Conservation (phyloP, 2,888 invertebrate genomes). For the Steinernema carpocapsae region DNA sequence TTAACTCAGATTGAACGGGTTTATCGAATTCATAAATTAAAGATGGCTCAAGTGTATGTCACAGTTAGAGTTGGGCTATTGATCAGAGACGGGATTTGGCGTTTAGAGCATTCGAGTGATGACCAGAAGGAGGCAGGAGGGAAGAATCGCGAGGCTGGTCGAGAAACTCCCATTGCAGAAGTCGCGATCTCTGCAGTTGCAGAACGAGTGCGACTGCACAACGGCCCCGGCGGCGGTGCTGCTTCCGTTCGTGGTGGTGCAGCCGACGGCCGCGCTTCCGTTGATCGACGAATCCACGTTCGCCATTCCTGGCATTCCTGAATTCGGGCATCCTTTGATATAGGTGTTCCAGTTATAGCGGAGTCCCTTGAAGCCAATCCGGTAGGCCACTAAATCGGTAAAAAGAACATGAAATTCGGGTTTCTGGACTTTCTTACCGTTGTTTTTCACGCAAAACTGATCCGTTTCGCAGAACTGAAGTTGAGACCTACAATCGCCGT, state of each 20-base stretch:
- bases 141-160: not conserved
- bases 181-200: conserved; percentile 1
- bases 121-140: not conserved
- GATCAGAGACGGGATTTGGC: too few species aligned
- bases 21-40: not conserved
- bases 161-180: not conserved
- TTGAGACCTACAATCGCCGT: not conserved
- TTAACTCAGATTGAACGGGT: not conserved
- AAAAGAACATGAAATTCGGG: not conserved
- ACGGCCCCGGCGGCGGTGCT: too few species aligned
- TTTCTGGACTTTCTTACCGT: not conserved
- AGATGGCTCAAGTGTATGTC: too few species aligned
- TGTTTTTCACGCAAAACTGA: conserved; percentile 32
- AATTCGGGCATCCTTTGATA: not conserved
- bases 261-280: not conserved
- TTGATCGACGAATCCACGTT: too few species aligned
- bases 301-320: not conserved
- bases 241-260: not conserved
- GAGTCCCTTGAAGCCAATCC: not conserved
- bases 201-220: not conserved
- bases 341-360: conserved; percentile 4
- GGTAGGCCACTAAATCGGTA: not conserved
- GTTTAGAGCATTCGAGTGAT: too few species aligned
- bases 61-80: too few species aligned
- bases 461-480: not conserved